A percentile compares a stretch with the other conserved stretches of the same genome.
These are phyloP conservation scores for Poeciliopsis turneri DNA, from an alignment of 2,797 vertebrate species.

Conservation along the genomic window DNA sequence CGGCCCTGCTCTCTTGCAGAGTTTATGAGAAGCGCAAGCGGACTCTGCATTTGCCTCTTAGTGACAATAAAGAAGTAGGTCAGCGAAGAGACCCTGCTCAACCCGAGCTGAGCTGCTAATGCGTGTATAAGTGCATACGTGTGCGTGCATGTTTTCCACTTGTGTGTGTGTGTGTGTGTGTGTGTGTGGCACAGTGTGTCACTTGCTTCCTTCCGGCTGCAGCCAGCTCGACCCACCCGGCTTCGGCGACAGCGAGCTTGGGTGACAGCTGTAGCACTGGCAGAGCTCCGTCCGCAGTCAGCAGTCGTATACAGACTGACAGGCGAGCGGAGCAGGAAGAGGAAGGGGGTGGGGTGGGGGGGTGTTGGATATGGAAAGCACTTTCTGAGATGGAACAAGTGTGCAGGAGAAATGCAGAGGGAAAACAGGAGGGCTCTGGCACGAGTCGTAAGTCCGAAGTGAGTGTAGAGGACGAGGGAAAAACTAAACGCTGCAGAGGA, in stretches of 20 bases:
- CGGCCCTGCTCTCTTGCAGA: constrained; percentile 31
- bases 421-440: constrained; percentile 11
- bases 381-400: constrained; percentile 33
- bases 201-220: constrained; percentile 64
- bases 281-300: constrained; percentile 57
- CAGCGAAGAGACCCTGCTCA: constrained; percentile 65
- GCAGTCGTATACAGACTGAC: constrained; percentile 56
- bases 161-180: constrained; percentile 47
- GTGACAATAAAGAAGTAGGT: constrained; percentile 73
- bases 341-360: too few relatives aligned
- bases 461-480: background rate
- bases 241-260: constrained; percentile 45
- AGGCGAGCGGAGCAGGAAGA: constrained; percentile 18
- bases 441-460: constrained; percentile 4
- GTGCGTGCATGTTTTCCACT: constrained; percentile 6
- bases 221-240: constrained; percentile 68
- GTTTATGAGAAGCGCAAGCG: constrained; percentile 37
- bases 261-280: constrained; percentile 38
- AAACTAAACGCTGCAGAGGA: constrained; percentile 14
- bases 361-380: constrained; percentile 1
- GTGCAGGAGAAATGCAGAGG: constrained; percentile 22
- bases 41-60: constrained; percentile 45
- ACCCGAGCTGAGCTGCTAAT: constrained; percentile 51
- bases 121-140: constrained; percentile 10
- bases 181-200: constrained; percentile 48